Base-by-base conservation (phyloP, 2,797 vertebrate genomes). In the Urocyon cinereoargenteus region DNA sequence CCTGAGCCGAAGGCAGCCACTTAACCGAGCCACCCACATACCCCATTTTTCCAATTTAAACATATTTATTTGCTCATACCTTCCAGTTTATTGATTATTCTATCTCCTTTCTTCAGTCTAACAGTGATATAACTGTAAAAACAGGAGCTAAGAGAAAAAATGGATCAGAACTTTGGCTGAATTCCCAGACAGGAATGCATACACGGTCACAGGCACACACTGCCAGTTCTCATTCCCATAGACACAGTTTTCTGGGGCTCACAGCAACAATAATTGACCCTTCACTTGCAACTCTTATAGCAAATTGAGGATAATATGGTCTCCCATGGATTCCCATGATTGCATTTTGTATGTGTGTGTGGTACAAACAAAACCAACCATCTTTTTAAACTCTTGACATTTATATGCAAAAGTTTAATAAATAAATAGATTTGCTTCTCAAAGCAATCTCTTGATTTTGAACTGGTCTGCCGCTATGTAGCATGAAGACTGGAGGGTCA, bases 81-180 rank as follows among this genome's bases (percentile, higher is more conserved):
- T 90, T 83, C 81, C 70, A 73, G 90, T 84, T 78, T 84, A 45
- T 51, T 78, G 89, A 95, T 62, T 88, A 21, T 45, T 86, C 70
- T 79, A 49, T 16, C 40, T 68, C 77, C 49, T 82, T 57, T 66
- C 75, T 61, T 88, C 96, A 88, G 79, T 57, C 61, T 83, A 79
- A 92, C 81, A 45, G 78, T 79, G 92, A 88, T 45, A 61, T 84
- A 89, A 89, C 62, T 79, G 11, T 92, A 61, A 96, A 97, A 91
- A 86, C 83, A 81, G 86, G 83, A 88, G 70, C 89, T 49, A 75
- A 86, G 31, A 91, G 55, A 79, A 96, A 85, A 66, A 97, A 94
- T 28, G 75, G 78, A 77, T 57, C 2, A 0, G 79, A 59, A 40
- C 45, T 18, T 21, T 90, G 95, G 96, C 94, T 85, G 53, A 75